phyloP scores from a whole-genome alignment of 2,888 invertebrate genomes.

The Cetonia aurata region DNA sequence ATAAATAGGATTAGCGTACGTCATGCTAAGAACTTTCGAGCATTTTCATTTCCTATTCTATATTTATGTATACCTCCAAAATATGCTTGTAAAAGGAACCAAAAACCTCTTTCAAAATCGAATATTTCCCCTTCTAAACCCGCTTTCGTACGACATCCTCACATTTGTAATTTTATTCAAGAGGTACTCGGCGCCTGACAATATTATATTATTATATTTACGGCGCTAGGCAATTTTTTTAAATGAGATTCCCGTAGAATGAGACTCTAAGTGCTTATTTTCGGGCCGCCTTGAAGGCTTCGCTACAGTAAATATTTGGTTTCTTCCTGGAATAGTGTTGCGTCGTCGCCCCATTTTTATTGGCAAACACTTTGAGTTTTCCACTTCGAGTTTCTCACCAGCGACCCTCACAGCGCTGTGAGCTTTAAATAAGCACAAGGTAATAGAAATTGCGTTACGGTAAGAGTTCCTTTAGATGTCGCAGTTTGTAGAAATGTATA shows the following conservation, averaged over 20 bases:
- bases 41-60: too few relatives aligned
- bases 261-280: not conserved
- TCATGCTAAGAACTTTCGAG: too few relatives aligned
- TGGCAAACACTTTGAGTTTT: not conserved
- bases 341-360: not conserved
- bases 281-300: not conserved
- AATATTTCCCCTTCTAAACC: too few relatives aligned
- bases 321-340: not conserved
- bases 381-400: not conserved
- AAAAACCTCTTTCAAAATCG: too few relatives aligned
- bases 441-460: too few relatives aligned
- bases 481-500: not conserved
- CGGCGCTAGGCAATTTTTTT: slow-evolving; percentile 2
- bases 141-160: too few relatives aligned
- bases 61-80: too few relatives aligned
- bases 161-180: too few relatives aligned
- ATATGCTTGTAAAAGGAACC: too few relatives aligned
- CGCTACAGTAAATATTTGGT: not conserved
- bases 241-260: not conserved
- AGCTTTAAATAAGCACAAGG: too few relatives aligned
- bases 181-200: not conserved
- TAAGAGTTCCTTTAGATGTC: too few relatives aligned
- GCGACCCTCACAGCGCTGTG: not conserved
- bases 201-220: not conserved
- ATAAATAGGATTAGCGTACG: too few relatives aligned